These are phyloP conservation scores for Sebastes nivosus DNA, from an alignment of 2,797 vertebrate species.

Conservation along the genomic window DNA sequence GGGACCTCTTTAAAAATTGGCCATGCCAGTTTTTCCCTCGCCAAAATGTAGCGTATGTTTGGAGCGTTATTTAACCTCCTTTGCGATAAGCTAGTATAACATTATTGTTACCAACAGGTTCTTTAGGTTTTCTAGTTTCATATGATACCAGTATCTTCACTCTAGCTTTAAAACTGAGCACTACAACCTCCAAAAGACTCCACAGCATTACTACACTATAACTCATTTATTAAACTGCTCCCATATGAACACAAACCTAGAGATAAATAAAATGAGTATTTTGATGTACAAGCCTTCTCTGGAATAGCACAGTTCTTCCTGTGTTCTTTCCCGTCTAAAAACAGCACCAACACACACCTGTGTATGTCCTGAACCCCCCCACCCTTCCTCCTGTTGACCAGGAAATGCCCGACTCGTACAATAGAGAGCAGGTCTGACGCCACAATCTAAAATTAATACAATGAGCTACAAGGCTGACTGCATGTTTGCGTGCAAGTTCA, in stretches of 20 bases:
- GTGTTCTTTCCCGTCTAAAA: conserved; percentile 29
- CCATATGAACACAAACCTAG: not conserved
- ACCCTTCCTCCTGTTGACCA: conserved; percentile 69
- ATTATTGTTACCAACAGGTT: too few species aligned
- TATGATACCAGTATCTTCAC: too few species aligned
- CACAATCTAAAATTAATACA: not conserved
- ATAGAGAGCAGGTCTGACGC: conserved; percentile 61
- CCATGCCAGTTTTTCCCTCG: too few species aligned
- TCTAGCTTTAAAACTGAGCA: too few species aligned
- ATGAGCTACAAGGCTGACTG: not conserved
- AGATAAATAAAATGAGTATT: not conserved
- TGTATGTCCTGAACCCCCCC: conserved; percentile 21
- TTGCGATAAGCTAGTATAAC: accelerated
- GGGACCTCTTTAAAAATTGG: too few species aligned
- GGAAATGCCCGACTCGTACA: conserved; percentile 72
- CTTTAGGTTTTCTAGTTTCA: too few species aligned
- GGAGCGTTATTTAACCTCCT: too few species aligned
- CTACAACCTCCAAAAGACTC: too few species aligned
- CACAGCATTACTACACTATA: too few species aligned
- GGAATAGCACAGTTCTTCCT: conserved; percentile 39
- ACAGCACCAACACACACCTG: conserved; percentile 59
- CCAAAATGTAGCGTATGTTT: too few species aligned
- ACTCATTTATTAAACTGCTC: not conserved
- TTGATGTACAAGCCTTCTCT: not conserved
- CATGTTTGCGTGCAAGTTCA: not conserved